Base-by-base conservation (phyloP, 2,797 vertebrate species). In the Chrysocyon brachyurus region DNA sequence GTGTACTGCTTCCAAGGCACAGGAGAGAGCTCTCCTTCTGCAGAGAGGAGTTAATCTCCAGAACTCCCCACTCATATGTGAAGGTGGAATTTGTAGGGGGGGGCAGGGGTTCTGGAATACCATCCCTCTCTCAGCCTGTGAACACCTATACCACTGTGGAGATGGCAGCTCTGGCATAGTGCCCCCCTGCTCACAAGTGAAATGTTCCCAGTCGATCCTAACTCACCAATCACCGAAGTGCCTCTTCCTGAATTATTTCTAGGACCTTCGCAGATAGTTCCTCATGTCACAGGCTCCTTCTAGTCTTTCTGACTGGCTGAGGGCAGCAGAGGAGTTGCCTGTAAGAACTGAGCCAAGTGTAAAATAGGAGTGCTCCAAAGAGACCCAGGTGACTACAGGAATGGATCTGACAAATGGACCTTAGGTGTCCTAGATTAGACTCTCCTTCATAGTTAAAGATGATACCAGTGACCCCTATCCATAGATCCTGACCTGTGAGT, bases 401-500 rank as follows among this genome's bases (percentile, higher is more conserved):
- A 56, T 12, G 19, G 33, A 15, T 75, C 83, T 96, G 95, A 93
- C 90, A 93, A 86, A 36, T 93, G 89, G 91, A 89, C 89, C 54
- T 95, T 40, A 46, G 33, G 33, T 63, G 68, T 85, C 96, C 85
- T 40, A 52, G 91, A 87, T 83, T 73, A 94, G 81, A 84, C 33
- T 87, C 21, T 70, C 54, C 46, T 26, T 82, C 66, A 0, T 56
- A 82, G 78, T 61, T 95, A 83, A 88, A 95, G 64, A 86, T 17
- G 78, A 56, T 54, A 21, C 81, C 64, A 6, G 81, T 73, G 83
- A 84, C 78, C 73, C 57, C 64, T 84, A 54, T 56, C 79, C 46
- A 17, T n/a, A 82, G 84, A 57, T 14, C 54, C 70, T 93, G 95
- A 81, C 91, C 93, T 96, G 93, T 94, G 54, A 78, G 64, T 90